Evolutionary conservation across 2,888 invertebrate species (phyloP).

Genomic region (Argyresthia albistria): DNA sequence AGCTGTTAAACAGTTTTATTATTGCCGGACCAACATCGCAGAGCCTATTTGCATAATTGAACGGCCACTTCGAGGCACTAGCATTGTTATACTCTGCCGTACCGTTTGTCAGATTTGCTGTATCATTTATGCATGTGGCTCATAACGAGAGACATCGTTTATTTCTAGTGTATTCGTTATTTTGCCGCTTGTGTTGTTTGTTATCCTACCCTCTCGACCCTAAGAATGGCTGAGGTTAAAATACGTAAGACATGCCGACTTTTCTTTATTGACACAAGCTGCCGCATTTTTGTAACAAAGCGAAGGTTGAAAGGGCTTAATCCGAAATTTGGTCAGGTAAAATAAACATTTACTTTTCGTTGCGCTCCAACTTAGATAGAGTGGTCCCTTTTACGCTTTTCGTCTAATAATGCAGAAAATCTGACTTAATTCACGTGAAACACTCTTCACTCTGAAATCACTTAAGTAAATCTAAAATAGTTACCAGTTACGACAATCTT

Average conservation of each 20-base stretch:
- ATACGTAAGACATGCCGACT: constrained; percentile 43
- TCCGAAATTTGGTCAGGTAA: constrained; percentile 55
- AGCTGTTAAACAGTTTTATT: constrained; percentile 72
- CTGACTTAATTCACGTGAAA: not conserved
- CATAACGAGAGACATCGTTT: constrained; percentile 56
- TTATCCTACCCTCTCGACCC: constrained; percentile 46
- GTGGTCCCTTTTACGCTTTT: constrained; percentile 12
- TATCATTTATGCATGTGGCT: constrained; percentile 70
- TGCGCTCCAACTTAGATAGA: constrained; percentile 28
- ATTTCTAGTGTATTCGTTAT: constrained; percentile 68
- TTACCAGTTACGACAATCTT: not conserved
- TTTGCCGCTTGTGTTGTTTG: constrained; percentile 59
- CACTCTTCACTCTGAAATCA: not conserved
- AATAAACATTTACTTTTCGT: constrained; percentile 46
- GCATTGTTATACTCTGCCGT: constrained; percentile 70
- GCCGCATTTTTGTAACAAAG: constrained; percentile 47
- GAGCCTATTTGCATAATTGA: constrained; percentile 73
- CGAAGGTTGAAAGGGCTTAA: constrained; percentile 46
- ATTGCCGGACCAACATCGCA: constrained; percentile 60
- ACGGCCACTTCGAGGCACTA: constrained; percentile 67
- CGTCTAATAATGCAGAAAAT: constrained; percentile 6
- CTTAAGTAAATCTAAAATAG: not conserved
- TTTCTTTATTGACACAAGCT: constrained; percentile 46
- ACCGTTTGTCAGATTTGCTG: constrained; percentile 69
- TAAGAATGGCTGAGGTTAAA: constrained; percentile 38